phyloP scores from a whole-genome alignment of 2,113 vertebrate genomes.

The Xiphophorus maculatus region DNA sequence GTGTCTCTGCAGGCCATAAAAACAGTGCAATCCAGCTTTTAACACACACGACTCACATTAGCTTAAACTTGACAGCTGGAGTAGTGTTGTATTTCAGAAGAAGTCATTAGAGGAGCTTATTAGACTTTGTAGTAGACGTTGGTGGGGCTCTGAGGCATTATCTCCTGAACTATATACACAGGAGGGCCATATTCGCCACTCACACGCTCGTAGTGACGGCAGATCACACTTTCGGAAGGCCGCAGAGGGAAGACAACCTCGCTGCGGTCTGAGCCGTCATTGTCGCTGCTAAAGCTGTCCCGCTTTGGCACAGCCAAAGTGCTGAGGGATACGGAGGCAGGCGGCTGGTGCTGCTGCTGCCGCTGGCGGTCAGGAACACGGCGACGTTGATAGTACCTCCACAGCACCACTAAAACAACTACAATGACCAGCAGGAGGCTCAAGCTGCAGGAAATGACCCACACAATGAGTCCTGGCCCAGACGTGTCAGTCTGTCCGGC shows the following conservation, averaged over 20 bases:
- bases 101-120: slow-evolving; percentile 40
- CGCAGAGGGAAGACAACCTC: slow-evolving; percentile 94
- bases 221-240: slow-evolving; percentile 93
- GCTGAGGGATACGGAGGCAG: slow-evolving; percentile 90
- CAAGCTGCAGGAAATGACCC: slow-evolving; percentile 88
- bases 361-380: slow-evolving; percentile 86
- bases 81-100: neutral
- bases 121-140: slow-evolving; percentile 99
- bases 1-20: neutral
- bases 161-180: slow-evolving; percentile 98
- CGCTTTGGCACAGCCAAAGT: slow-evolving; percentile 92
- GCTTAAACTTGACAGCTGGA: neutral
- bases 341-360: slow-evolving; percentile 80
- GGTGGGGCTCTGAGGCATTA: slow-evolving; percentile 93
- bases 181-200: slow-evolving; percentile 96
- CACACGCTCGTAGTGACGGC: slow-evolving; percentile 95
- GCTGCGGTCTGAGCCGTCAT: slow-evolving; percentile 94
- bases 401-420: slow-evolving; percentile 85
- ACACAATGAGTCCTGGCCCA: slow-evolving; percentile 88
- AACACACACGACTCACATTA: neutral
- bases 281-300: slow-evolving; percentile 83
- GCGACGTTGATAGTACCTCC: slow-evolving; percentile 85
- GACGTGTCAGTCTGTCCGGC: slow-evolving; percentile 83
- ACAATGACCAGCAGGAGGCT: slow-evolving; percentile 88
- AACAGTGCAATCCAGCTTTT: neutral